Base-by-base conservation (phyloP, 2,113 vertebrate genomes). In the Misgurnus mizolepis region DNA sequence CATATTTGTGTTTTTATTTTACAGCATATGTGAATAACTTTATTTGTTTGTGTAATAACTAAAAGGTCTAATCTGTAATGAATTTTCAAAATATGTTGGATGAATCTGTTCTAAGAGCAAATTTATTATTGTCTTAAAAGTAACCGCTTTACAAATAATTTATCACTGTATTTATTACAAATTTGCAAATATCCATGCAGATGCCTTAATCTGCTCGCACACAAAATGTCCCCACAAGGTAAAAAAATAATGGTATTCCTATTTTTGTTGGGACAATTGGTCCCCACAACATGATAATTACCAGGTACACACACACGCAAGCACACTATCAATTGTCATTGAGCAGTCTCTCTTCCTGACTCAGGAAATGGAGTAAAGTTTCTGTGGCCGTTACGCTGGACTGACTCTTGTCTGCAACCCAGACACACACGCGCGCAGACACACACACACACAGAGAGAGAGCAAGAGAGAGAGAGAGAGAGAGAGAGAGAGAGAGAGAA, bases 311-410 rank as follows among this genome's bases (percentile, higher is more conserved):
- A 50, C 45, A 22, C 53, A 27, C 27, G 27, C 49, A 14, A 47
- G 50, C 68, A 71, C 41, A 55, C 76, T n/a, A 69, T 22, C 74
- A 62, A n/a, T 22, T 80, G 39, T 69, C 70, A 82, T 64, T 75
- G 45, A 45, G 39, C 39, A 80, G 78, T 78, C 78, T 85, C 78
- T 85, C 78, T 88, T 88, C 74, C 80, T 79, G 82, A 64, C 65
- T 78, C 81, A 83, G 86, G 86, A 88, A 86, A 70, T 78, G 72
- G 79, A 86, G 77, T 85, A 78, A 56, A 41, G 78, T 84, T 85
- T 85, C 73, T 79, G 72, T 62, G 67, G 80, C 68, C 10, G 66
- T 56, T 73, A 79, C 74, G 49, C 61, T 64, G 69, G 77, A 79
- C 81, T 80, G 86, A 79, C 79, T 79, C 67, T 60, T 80, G 77